These are phyloP conservation scores for Tangara arthus DNA, from an alignment of 2,797 vertebrate species.

Conservation along the genomic window DNA sequence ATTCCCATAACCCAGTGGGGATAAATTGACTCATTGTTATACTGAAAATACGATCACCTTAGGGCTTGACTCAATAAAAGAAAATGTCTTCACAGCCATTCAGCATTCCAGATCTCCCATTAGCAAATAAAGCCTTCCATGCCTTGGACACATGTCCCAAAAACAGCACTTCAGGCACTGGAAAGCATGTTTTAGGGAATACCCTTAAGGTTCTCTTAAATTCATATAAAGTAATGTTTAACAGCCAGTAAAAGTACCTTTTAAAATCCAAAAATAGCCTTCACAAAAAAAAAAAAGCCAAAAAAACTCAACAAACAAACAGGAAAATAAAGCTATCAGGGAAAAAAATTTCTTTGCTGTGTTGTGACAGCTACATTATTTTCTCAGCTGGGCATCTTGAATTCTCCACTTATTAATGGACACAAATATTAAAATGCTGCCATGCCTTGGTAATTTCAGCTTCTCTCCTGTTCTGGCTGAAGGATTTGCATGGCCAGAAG, in stretches of 20 bases:
- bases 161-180: background rate
- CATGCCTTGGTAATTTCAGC: background rate
- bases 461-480: background rate
- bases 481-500: background rate
- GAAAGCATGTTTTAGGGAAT: background rate
- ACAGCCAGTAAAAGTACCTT: background rate
- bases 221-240: background rate
- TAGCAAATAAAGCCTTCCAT: background rate
- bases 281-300: rapidly evolving
- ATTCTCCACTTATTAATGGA: background rate
- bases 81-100: background rate
- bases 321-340: background rate
- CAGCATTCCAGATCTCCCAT: background rate
- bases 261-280: background rate
- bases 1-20: background rate
- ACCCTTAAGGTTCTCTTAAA: background rate
- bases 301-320: background rate
- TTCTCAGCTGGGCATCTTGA: background rate
- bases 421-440: background rate
- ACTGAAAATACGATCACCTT: slow-evolving; percentile 25
- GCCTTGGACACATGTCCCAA: background rate
- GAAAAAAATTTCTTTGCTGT: background rate
- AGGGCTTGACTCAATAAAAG: slow-evolving; percentile 9
- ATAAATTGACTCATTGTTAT: slow-evolving; percentile 24
- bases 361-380: background rate